Percentiles rank a stretch among this genome's conserved stretches.
Conservation (phyloP, 2,797 vertebrate genomes). For the Eidolon dupreanum region DNA sequence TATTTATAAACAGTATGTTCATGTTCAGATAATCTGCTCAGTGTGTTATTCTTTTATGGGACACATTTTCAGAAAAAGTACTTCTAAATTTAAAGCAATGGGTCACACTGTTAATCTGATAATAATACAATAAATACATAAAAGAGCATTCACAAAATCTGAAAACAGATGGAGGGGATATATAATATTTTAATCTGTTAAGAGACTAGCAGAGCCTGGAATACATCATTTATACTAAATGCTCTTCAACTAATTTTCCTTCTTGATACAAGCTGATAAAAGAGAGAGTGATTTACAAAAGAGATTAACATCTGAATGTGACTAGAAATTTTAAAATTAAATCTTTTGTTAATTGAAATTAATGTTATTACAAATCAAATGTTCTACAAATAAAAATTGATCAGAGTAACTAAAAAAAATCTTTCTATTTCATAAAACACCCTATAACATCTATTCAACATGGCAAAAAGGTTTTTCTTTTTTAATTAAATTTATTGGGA, state of each 20-base stretch:
- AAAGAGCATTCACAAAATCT: background rate
- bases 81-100: slow-evolving; percentile 48
- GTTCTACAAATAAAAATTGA: background rate
- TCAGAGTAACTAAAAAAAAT: background rate
- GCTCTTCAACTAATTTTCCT: background rate
- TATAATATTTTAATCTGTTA: background rate
- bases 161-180: background rate
- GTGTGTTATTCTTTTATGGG: background rate
- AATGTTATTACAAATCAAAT: slow-evolving; percentile 31
- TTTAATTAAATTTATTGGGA: no score
- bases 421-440: background rate
- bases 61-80: slow-evolving; percentile 9
- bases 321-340: slow-evolving; percentile 6
- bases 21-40: slow-evolving; percentile 1
- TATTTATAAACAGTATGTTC: background rate
- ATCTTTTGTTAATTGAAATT: background rate
- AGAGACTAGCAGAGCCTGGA: background rate
- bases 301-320: slow-evolving; percentile 1
- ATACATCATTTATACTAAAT: background rate
- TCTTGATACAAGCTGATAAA: background rate
- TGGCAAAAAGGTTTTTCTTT: background rate
- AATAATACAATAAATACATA: background rate
- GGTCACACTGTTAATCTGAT: background rate
- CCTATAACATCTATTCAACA: background rate
- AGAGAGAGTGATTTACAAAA: background rate